Percentiles rank a stretch among this genome's conserved stretches.
These are phyloP conservation scores for Clistopyga incitator DNA, from an alignment of 2,888 invertebrate species.

Conservation along the genomic window DNA sequence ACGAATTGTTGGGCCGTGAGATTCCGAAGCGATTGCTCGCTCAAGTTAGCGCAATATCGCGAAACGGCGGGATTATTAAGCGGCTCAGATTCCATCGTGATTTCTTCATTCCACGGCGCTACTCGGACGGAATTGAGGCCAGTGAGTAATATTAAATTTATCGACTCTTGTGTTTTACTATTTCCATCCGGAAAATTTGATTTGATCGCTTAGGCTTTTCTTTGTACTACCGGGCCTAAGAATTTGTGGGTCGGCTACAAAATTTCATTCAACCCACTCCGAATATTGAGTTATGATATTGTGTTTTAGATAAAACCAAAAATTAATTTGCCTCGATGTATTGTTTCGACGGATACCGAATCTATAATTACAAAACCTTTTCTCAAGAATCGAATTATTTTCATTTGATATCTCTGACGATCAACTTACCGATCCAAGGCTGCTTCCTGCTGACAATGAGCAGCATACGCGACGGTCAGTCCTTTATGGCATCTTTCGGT, in stretches of 20 bases:
- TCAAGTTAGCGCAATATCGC: conserved; percentile 6
- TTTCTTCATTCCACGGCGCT: conserved; percentile 42
- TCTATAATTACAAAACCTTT: too few relatives aligned
- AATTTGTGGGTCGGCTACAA: too few relatives aligned
- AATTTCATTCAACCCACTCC: too few relatives aligned
- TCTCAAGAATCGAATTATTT: too few relatives aligned
- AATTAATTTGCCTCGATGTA: too few relatives aligned
- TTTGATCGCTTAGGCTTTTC: too few relatives aligned
- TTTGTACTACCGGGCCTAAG: too few relatives aligned
- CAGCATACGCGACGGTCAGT: conserved; percentile 98
- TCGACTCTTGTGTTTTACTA: background rate
- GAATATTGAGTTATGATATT: too few relatives aligned
- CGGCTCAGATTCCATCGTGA: conserved; percentile 34
- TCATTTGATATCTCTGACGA: too few relatives aligned
- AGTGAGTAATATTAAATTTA: background rate
- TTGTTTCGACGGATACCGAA: too few relatives aligned
- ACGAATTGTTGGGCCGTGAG: background rate
- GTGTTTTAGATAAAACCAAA: too few relatives aligned
- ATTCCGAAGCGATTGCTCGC: background rate
- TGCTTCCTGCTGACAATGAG: conserved; percentile 98
- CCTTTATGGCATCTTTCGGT: conserved; percentile 96
- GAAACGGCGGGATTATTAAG: conserved; percentile 20
- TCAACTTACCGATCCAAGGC: conserved; percentile 91
- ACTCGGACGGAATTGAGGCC: background rate
- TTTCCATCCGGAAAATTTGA: too few relatives aligned